Evolutionary conservation across 2,888 invertebrate genomes (phyloP), one percentile per base, ranked within the genome.

Genomic region (Loripinus fragilis): DNA sequence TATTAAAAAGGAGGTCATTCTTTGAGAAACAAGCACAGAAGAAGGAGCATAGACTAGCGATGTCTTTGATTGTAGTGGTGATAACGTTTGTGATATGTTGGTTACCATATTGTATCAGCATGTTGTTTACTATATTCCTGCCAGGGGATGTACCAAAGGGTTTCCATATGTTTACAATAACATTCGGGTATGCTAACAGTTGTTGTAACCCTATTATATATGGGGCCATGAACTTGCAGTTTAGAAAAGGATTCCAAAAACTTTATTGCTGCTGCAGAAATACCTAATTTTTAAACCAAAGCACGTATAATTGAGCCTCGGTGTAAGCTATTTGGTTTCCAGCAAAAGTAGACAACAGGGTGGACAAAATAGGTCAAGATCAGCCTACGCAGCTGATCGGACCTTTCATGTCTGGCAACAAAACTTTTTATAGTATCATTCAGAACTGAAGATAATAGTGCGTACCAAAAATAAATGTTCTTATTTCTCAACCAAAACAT

Each of bases 91-190:
- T 91, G 5, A 66, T 91, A 20, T 90, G 90, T 68, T 92, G 92
- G 92, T 68, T 91, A 8, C 91, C 92, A 0, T 92, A 89, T 75
- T 92, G 92, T 80, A 76, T 91, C 2, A 88, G 91, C 33, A 91
- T 92, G 91, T 78, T 91, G 45, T 52, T 90, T 52, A 85, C 84
- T 2, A 87, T 90, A 48, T 90, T 88, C 73, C 72, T 72, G n/a
- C 74, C 80, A 0, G 77, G 72, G 10, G 10, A 33, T 5, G 80
- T 81, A 3, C 88, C 88, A 10, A 70, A 80, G n/a, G 71, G 77
- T 0, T 83, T 88, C n/a, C 89, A 92, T 74, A 87, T 91, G 82
- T 83, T 86, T 30, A 89, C 91, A 0, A 74, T 92, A 33, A 35
- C 91, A 7, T 81, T 91, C 23, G 92, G 91, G 0, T 92, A 91